Conservation (phyloP, 2,113 vertebrate species). For the Butorides virescens region DNA sequence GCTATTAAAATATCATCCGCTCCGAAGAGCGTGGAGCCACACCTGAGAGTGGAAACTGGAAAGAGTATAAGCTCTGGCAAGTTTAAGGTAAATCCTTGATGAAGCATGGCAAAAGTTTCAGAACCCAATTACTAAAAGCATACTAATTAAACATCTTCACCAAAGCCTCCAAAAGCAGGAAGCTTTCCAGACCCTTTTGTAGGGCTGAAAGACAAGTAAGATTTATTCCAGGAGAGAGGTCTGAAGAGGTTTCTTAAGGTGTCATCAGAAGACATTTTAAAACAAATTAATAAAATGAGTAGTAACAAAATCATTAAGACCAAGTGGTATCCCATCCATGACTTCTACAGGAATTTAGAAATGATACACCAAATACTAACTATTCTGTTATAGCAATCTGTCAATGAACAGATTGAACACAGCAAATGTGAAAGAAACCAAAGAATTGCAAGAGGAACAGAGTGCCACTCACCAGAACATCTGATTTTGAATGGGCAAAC, state of each 20-base stretch:
- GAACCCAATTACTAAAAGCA: neutral
- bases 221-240: neutral
- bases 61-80: neutral
- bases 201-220: neutral
- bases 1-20: neutral
- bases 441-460: neutral
- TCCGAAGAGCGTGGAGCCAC: neutral
- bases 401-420: neutral
- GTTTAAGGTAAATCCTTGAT: neutral
- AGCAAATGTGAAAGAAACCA: neutral
- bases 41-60: rapidly evolving
- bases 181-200: neutral
- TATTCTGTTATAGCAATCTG: neutral
- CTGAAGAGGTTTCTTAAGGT: neutral
- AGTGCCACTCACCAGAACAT: neutral
- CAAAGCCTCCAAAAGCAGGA: neutral
- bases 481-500: neutral
- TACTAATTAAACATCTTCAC: neutral
- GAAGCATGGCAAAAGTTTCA: neutral
- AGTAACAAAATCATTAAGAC: neutral
- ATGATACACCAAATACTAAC: neutral
- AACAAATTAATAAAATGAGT: neutral
- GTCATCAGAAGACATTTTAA: neutral
- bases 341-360: neutral
- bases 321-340: neutral